A percentile compares a stretch with the other conserved stretches of the same genome.
These are phyloP conservation scores for Sarcoramphus papa DNA, from an alignment of 2,797 vertebrate genomes.

Conservation along the genomic window DNA sequence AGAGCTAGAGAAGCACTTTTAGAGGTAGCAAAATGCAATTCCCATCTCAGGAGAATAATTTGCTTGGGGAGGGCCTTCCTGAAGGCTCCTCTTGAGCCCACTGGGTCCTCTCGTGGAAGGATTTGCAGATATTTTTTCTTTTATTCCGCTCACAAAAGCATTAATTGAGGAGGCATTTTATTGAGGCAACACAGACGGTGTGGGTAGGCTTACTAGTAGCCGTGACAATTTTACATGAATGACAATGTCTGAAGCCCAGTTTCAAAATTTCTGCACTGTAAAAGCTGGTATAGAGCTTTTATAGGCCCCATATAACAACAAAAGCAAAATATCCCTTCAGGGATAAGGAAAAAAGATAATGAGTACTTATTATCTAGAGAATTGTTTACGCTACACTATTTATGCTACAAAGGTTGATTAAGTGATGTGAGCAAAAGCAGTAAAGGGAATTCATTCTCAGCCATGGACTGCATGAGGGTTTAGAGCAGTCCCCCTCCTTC, in stretches of 20 bases:
- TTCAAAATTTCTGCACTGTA: background rate
- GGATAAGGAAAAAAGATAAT: background rate
- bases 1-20: background rate
- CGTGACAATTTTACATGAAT: background rate
- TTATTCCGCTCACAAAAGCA: background rate
- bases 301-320: background rate
- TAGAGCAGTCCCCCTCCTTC: background rate
- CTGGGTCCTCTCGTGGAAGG: background rate
- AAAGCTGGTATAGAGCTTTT: background rate
- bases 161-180: background rate
- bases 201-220: background rate
- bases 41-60: background rate
- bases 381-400: background rate
- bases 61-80: background rate
- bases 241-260: background rate
- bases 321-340: background rate
- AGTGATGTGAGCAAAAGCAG: background rate
- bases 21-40: background rate
- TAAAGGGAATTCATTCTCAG: background rate
- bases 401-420: background rate
- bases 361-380: background rate
- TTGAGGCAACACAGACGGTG: background rate
- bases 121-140: background rate
- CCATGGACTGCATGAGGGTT: background rate
- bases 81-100: background rate